Evolutionary conservation across 2,888 invertebrate genomes (phyloP).

Genomic region (Chouioia cunea): DNA sequence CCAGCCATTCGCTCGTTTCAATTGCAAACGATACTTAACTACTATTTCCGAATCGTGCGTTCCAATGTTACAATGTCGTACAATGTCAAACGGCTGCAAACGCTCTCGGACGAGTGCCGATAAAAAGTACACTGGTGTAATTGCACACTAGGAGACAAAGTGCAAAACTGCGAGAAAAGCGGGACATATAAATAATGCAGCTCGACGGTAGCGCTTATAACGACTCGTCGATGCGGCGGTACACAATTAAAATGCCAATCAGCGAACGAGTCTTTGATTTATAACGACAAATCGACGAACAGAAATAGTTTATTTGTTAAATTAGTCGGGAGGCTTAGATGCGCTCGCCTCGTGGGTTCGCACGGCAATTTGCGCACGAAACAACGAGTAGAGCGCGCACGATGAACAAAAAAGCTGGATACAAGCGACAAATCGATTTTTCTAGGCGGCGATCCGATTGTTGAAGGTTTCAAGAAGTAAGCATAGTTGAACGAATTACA

Average conservation of each 20-base stretch:
- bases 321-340: constrained; percentile 6
- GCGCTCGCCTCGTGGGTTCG: not conserved
- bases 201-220: not conserved
- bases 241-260: constrained; percentile 42
- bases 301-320: constrained; percentile 10
- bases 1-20: too few relatives aligned
- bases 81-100: too few relatives aligned
- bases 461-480: constrained; percentile 35
- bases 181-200: constrained; percentile 38
- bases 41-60: too few relatives aligned
- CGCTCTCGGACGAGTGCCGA: too few relatives aligned
- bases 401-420: not conserved
- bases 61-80: too few relatives aligned
- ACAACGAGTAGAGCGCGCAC: too few relatives aligned
- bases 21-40: too few relatives aligned
- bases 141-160: too few relatives aligned
- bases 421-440: constrained; percentile 23
- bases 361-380: too few relatives aligned
- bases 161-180: constrained; percentile 8
- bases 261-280: constrained; percentile 31
- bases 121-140: too few relatives aligned
- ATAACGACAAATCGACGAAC: constrained; percentile 39
- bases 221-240: not conserved
- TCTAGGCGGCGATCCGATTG: constrained; percentile 20
- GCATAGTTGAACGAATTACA: constrained; percentile 14